These are phyloP conservation scores for Sarotherodon lohbergeri DNA, from an alignment of 2,113 vertebrate genomes.

Conservation along the genomic window DNA sequence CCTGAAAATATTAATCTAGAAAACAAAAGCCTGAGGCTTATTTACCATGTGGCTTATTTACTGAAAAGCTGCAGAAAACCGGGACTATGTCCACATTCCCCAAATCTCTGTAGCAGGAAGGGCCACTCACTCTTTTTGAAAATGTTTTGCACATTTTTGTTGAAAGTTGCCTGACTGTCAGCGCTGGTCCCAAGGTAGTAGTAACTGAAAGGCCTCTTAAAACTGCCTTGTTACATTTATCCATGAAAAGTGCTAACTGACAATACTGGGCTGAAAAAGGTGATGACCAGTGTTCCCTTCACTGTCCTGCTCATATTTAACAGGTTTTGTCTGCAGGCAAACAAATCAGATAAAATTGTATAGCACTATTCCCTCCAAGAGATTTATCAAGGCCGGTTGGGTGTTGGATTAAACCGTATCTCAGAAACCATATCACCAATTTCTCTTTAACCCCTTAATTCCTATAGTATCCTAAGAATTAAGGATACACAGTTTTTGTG, in stretches of 20 bases:
- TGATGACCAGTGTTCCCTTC: not conserved
- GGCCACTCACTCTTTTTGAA: not conserved
- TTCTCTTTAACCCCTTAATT: not conserved
- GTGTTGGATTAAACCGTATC: not conserved
- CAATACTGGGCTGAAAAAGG: accelerated
- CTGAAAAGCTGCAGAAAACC: not conserved
- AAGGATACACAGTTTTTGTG: not conserved
- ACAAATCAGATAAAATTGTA: not conserved
- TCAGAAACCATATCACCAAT: not conserved
- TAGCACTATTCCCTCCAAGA: not conserved
- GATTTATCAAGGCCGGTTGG: not conserved
- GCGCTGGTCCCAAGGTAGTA: too few species aligned
- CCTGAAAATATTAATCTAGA: not conserved
- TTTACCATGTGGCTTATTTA: not conserved
- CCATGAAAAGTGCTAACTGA: not conserved
- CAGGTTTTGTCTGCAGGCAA: not conserved
- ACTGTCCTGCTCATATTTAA: not conserved
- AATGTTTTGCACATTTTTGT: not conserved
- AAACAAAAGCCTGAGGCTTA: not conserved
- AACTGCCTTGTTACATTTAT: not conserved
- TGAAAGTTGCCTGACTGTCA: not conserved
- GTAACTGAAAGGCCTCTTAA: too few species aligned
- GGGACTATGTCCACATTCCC: not conserved
- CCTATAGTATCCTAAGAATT: not conserved
- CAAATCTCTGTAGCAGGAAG: not conserved